Evolutionary conservation across 2,113 vertebrate species (phyloP), one percentile per base, ranked within the genome.

Genomic region (Regulus satrapa): DNA sequence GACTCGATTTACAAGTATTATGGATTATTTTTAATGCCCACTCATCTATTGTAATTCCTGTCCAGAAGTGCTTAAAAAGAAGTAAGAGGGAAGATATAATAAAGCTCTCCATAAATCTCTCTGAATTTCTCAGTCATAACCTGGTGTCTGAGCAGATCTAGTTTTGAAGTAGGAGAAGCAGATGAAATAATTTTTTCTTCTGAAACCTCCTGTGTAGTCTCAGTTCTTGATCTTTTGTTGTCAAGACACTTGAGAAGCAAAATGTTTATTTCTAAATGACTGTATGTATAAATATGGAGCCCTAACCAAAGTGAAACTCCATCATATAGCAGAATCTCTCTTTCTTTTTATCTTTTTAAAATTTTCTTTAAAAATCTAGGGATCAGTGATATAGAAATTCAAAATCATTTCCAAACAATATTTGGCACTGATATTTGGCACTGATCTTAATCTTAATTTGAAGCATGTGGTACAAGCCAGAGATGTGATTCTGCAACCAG

Each of bases 381-480:
- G 29, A 85, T 56, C 25, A 73, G 28, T 31, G 31, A 72, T 41
- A 79, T 4, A 88, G 54, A 76, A 83, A 90, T 85, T 79, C 49
- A 92, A 73, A 92, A 92, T 92, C 23, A 45, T 34, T 93, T 89
- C 58, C 85, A 69, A 83, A 89, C 52, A 40, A 63, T 63, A 85
- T 92, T 94, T 95, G 88, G 74, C 74, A 85, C 59, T 76, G 41
- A 64, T 63, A 85, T 92, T 94, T 95, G 88, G 74, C 74, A 85
- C 59, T 76, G 41, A 64, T 95, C 58, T 82, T 75, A 81, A n/a
- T 63, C 62, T 94, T 85, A 85, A 95, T 95, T 93, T 88, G 74
- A 73, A 95, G 62, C 85, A 90, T 68, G 82, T 85, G 71, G 62
- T 51, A 31, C 40, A 79, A 93, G 34, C 54, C 71, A 95, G 49